Evolutionary conservation across 2,113 vertebrate species (phyloP).

Genomic region (Phylloscopus trochiloides): DNA sequence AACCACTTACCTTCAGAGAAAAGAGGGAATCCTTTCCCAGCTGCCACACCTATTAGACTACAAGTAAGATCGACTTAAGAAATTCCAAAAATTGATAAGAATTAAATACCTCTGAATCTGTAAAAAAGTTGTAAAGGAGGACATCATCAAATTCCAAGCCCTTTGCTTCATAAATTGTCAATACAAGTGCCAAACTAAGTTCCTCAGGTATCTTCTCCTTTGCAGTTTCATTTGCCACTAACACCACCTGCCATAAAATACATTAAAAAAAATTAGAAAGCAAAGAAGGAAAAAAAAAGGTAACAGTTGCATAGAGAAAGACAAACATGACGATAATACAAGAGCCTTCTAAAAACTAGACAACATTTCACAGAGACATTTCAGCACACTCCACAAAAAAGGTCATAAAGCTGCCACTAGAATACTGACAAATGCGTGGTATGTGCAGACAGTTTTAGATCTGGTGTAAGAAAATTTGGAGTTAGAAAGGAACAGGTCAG

Average conservation of each 20-base stretch:
- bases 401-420: neutral
- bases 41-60: neutral
- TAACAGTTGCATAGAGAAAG: neutral
- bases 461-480: neutral
- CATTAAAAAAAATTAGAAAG: neutral
- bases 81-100: neutral
- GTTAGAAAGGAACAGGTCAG: neutral
- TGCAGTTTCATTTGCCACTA: conserved; percentile 79
- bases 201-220: conserved; percentile 83
- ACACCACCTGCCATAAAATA: conserved; percentile 70
- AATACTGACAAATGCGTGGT: neutral
- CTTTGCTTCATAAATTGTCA: conserved; percentile 84
- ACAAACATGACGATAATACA: neutral
- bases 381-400: neutral
- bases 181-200: conserved; percentile 78
- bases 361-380: neutral
- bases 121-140: conserved; percentile 85
- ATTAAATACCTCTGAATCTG: conserved; percentile 80
- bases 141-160: conserved; percentile 85
- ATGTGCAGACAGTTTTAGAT: neutral
- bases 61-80: neutral
- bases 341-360: neutral
- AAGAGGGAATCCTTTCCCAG: neutral
- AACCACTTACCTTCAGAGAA: neutral
- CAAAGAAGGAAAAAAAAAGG: neutral